Conservation (phyloP, 1,140 invertebrate species). For the Acromyrmex charruanus region DNA sequence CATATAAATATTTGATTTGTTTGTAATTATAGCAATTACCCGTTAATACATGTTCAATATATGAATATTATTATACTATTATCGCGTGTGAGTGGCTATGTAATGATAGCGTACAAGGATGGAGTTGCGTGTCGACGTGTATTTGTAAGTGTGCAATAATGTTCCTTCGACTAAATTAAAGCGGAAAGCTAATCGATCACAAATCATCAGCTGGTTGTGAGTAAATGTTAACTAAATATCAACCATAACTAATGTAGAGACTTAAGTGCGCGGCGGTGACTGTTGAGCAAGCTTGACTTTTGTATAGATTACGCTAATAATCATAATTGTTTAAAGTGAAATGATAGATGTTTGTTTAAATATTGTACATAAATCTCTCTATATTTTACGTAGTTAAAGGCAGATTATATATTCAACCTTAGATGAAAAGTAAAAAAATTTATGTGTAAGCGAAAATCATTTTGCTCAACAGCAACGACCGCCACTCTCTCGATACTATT, state of each 20-base stretch:
- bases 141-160: slow-evolving; percentile 35
- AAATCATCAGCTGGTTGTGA: slow-evolving; percentile 83
- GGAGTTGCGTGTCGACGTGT: slow-evolving; percentile 28
- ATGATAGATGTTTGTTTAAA: slow-evolving; percentile 16
- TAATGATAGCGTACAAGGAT: slow-evolving; percentile 2
- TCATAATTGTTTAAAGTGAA: background rate
- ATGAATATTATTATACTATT: slow-evolving; percentile 17
- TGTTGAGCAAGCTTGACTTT: slow-evolving; percentile 44
- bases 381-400: slow-evolving; percentile 15
- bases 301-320: slow-evolving; percentile 19
- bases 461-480: slow-evolving; percentile 18
- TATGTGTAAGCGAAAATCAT: background rate
- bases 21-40: slow-evolving; percentile 28
- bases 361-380: slow-evolving; percentile 21
- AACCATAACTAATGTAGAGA: slow-evolving; percentile 47
- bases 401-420: slow-evolving; percentile 21
- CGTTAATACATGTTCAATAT: slow-evolving; percentile 33
- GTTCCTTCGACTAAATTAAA: slow-evolving; percentile 71
- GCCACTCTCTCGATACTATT: slow-evolving; percentile 48
- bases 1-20: background rate
- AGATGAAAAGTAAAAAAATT: background rate
- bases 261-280: slow-evolving; percentile 50
- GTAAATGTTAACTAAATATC: slow-evolving; percentile 78
- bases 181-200: slow-evolving; percentile 72
- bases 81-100: slow-evolving; percentile 14